Conservation (phyloP, 2,888 invertebrate genomes). For the Aethes cnicana region DNA sequence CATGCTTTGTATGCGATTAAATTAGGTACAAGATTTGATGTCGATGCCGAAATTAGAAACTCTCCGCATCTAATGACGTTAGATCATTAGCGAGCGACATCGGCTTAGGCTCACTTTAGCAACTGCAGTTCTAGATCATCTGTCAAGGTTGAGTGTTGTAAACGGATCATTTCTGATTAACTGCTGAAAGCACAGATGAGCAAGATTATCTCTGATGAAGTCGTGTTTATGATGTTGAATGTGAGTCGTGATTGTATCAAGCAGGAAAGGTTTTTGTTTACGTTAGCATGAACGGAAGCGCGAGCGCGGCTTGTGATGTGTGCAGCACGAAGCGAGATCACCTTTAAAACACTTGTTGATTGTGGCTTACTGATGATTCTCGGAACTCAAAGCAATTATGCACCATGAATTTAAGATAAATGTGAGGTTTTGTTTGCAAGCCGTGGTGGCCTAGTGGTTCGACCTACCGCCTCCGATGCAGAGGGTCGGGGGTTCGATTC, state of each 20-base stretch:
- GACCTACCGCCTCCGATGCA: too few species aligned
- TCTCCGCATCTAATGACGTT: slow-evolving; percentile 10
- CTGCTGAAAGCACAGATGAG: slow-evolving; percentile 3
- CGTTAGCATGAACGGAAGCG: slow-evolving; percentile 59
- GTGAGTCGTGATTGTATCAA: slow-evolving; percentile 47
- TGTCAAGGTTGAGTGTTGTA: slow-evolving; percentile 5
- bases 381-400: slow-evolving; percentile 60
- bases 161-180: slow-evolving; percentile 9
- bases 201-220: slow-evolving; percentile 5
- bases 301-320: slow-evolving; percentile 54
- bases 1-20: not conserved
- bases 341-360: slow-evolving; percentile 66
- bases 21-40: not conserved
- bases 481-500: too few species aligned
- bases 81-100: slow-evolving; percentile 16
- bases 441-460: too few species aligned
- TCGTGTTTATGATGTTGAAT: slow-evolving; percentile 35
- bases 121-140: slow-evolving; percentile 18
- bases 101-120: slow-evolving; percentile 12
- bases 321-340: slow-evolving; percentile 58
- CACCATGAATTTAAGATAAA: slow-evolving; percentile 48
- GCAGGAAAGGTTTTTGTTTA: slow-evolving; percentile 53
- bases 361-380: slow-evolving; percentile 58
- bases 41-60: slow-evolving; percentile 12
- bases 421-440: slow-evolving; percentile 36